Evolutionary conservation across 2,113 vertebrate species (phyloP), one percentile per base, ranked within the genome.

Genomic region (Bubalus kerabau): DNA sequence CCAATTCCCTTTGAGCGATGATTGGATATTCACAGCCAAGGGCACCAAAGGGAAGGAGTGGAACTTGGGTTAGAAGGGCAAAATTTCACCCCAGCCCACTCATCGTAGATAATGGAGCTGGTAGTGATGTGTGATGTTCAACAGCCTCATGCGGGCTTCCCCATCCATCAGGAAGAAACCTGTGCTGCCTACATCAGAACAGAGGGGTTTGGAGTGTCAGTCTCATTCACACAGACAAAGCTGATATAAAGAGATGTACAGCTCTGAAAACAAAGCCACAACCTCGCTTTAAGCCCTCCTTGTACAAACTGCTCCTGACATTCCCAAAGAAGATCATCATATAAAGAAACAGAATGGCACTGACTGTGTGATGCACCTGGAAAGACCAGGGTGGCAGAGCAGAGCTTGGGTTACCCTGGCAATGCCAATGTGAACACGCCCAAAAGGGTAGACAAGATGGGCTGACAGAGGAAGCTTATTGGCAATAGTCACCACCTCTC

Each of bases 391-490:
- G 21, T 84, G 87, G 46, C 50, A 76, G 52, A 87, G 16, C 76
- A 71, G 32, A 83, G 46, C 32, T 81, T 26, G 0, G 2, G 36
- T 56, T 83, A 71, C 56, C 82, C 60, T 30, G 71, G 12, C 46
- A 88, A 57, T 0, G 1, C 60, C 50, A n/a, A n/a, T 24, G 0
- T 1, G 3, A 78, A 28, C 62, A 59, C 0, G 0, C 13, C 84
- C 82, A 8, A 46, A 90, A 78, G 26, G 40, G 59, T 24, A 1
- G 11, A 52, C 24, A n/a, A 5, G 48, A 12, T 8, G 7, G 13
- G 10, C 17, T 52, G 60, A 48, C 80, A 28, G 1, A 23, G 13
- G 54, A 88, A 87, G 30, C 24, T 54, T 26, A 2, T 8, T 30
- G 50, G 24, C 43, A 36, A 46, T 15, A 8, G 4, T 60, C 32